Conservation (phyloP, 2,888 invertebrate genomes). For the Fragum sueziense region DNA sequence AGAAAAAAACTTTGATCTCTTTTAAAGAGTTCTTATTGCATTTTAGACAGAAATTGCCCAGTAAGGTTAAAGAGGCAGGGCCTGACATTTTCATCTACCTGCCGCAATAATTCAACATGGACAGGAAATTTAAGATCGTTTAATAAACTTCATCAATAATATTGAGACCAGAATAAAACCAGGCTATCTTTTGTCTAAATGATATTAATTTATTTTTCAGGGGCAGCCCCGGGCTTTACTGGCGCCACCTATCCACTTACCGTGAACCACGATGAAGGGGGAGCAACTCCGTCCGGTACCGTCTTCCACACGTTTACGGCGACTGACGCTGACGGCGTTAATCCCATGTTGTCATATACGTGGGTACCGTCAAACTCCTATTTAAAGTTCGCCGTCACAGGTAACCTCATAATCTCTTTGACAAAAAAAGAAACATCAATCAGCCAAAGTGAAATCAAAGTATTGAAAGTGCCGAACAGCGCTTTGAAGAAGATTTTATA, state of each 20-base stretch:
- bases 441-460: too few species aligned
- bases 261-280: slow-evolving; percentile 20
- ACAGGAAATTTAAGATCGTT: too few species aligned
- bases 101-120: too few species aligned
- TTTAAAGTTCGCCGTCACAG: slow-evolving; percentile 40
- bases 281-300: slow-evolving; percentile 29
- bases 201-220: neutral
- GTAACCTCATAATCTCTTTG: too few species aligned
- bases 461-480: too few species aligned
- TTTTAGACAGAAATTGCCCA: too few species aligned
- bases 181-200: neutral
- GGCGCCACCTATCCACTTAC: slow-evolving; percentile 29
- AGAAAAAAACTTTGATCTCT: too few species aligned
- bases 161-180: neutral
- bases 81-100: too few species aligned
- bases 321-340: slow-evolving; percentile 33
- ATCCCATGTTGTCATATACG: slow-evolving; percentile 33
- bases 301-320: slow-evolving; percentile 45
- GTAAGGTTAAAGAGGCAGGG: too few species aligned
- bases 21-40: too few species aligned
- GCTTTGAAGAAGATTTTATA: too few species aligned
- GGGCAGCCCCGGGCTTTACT: slow-evolving; percentile 23
- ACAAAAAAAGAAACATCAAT: too few species aligned
- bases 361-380: slow-evolving; percentile 27
- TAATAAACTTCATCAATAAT: neutral